A percentile compares a stretch with the other conserved stretches of the same genome.
Evolutionary conservation across 2,113 vertebrate genomes (phyloP).

Genomic region (Myiopsitta monachus): DNA sequence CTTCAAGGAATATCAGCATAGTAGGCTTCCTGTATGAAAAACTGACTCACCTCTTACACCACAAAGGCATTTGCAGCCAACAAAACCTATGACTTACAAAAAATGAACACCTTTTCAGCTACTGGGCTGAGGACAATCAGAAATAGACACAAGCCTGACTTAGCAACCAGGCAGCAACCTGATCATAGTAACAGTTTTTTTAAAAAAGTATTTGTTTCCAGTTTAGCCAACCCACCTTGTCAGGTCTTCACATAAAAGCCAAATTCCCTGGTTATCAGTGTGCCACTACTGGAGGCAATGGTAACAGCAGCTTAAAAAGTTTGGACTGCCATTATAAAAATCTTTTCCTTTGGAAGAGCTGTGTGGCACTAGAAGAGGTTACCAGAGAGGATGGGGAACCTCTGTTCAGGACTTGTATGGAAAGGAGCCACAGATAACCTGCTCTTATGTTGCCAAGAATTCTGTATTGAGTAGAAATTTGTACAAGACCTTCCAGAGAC

Average conservation of each 20-base stretch:
- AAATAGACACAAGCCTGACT: too few relatives aligned
- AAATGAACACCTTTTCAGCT: neutral
- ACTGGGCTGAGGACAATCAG: neutral
- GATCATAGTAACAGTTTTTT: neutral
- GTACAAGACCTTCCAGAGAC: neutral
- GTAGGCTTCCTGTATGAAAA: neutral
- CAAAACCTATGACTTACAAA: too few relatives aligned
- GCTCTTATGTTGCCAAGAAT: neutral
- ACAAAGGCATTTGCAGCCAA: neutral
- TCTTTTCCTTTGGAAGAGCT: neutral
- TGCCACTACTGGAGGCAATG: neutral
- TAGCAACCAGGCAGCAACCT: neutral
- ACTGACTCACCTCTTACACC: too few relatives aligned
- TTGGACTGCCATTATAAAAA: neutral
- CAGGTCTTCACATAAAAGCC: neutral
- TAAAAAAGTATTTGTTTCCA: neutral
- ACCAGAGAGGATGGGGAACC: neutral
- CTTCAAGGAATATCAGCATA: neutral
- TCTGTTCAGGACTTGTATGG: too few relatives aligned
- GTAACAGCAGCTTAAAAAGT: neutral
- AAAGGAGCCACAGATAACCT: neutral
- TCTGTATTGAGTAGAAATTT: neutral
- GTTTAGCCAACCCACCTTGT: neutral
- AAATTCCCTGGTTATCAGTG: neutral
- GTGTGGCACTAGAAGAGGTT: neutral